phyloP scores from a whole-genome alignment of 2,888 invertebrate species.

The Aphelenchoides bicaudatus region DNA sequence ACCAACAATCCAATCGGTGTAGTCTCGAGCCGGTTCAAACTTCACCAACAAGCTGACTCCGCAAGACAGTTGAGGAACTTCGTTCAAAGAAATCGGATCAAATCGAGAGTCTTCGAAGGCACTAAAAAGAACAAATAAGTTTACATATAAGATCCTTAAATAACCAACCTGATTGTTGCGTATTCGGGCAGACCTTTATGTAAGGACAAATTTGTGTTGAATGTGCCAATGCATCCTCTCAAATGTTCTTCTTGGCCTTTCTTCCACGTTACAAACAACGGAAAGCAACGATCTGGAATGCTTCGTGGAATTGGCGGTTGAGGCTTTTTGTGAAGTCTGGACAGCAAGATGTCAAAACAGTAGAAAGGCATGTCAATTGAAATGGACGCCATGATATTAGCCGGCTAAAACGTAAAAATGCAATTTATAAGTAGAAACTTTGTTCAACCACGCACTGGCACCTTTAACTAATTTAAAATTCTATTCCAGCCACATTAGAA shows the following conservation, averaged over 20 bases:
- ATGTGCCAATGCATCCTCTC: constrained; percentile 97
- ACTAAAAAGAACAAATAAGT: constrained; percentile 66
- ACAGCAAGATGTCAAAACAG: constrained; percentile 90
- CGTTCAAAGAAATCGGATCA: constrained; percentile 86
- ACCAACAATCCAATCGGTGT: constrained; percentile 84
- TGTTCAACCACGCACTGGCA: too few species aligned
- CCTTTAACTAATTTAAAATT: too few species aligned
- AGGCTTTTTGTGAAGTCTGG: constrained; percentile 85
- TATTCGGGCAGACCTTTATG: constrained; percentile 49
- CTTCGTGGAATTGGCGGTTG: constrained; percentile 78
- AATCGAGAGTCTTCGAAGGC: constrained; percentile 96
- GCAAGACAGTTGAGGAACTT: constrained; percentile 72
- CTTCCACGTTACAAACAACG: constrained; percentile 98
- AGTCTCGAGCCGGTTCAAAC: constrained; percentile 91
- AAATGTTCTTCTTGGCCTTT: constrained; percentile 89
- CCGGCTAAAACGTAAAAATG: neutral
- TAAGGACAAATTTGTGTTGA: constrained; percentile 62
- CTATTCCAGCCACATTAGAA: too few species aligned
- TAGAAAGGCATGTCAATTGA: constrained; percentile 87
- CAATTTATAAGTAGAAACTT: neutral
- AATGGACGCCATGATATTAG: constrained; percentile 9
- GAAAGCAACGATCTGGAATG: constrained; percentile 76
- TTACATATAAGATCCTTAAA: constrained; percentile 13
- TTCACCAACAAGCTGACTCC: constrained; percentile 82
- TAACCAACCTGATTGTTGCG: constrained; percentile 43